These are phyloP conservation scores for Anguilla megastoma DNA, from an alignment of 2,797 vertebrate species.

Conservation along the genomic window DNA sequence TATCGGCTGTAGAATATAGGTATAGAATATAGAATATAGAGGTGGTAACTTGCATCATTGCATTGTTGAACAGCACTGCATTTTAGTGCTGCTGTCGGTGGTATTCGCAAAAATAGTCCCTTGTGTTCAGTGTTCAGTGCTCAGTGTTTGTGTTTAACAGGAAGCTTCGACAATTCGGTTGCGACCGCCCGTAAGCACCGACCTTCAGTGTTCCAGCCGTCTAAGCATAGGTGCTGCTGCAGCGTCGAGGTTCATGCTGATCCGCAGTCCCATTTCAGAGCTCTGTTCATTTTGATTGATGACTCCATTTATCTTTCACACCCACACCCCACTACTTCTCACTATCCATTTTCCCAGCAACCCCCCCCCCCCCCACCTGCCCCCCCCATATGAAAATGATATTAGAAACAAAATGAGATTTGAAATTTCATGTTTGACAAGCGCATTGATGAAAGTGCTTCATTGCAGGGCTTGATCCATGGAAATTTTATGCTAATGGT, in stretches of 20 bases:
- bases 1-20: conserved; percentile 22
- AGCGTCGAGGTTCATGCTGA: not conserved
- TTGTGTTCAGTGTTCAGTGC: not conserved
- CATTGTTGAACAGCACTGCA: not conserved
- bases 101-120: not conserved
- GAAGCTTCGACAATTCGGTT: not conserved
- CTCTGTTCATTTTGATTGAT: conserved; percentile 79
- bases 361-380: conserved; percentile 17
- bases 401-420: conserved; percentile 86
- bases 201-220: conserved; percentile 52
- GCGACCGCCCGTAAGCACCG: conserved; percentile 35
- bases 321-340: conserved; percentile 41
- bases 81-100: not conserved
- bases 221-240: not conserved
- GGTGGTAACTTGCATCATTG: conserved; percentile 36
- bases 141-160: not conserved
- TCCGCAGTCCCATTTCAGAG: conserved; percentile 27
- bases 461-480: conserved; percentile 77
- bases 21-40: not conserved
- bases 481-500: conserved; percentile 82
- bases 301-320: conserved; percentile 72
- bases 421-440: conserved; percentile 83
- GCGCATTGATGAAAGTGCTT: conserved; percentile 80
- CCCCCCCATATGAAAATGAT: conserved; percentile 72
- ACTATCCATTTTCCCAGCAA: conserved; percentile 6